phyloP scores from a whole-genome alignment of 1,140 invertebrate genomes.

The Saccostrea cuccullata region DNA sequence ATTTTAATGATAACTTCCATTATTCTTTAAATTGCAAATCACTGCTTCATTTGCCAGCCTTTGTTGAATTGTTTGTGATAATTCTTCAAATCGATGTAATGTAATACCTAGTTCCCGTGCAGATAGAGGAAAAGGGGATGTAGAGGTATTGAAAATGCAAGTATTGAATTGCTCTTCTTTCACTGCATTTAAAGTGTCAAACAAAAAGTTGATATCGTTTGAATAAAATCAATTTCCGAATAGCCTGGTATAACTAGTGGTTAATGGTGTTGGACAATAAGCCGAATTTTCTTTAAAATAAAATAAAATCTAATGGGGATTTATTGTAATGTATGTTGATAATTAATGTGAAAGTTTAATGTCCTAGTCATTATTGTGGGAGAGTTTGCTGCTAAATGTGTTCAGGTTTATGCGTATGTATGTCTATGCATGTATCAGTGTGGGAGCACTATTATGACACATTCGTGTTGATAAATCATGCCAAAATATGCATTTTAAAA shows the following conservation, averaged over 20 bases:
- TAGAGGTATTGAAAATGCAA: neutral
- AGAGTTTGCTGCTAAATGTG: too few relatives aligned
- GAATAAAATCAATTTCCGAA: constrained; percentile 2
- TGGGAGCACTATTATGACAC: too few relatives aligned
- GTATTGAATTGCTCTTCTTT: neutral
- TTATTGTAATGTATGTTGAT: neutral
- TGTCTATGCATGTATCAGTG: too few relatives aligned
- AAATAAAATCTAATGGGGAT: neutral
- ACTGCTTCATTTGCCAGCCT: neutral
- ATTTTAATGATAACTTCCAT: neutral
- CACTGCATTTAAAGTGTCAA: neutral
- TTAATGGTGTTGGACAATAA: neutral
- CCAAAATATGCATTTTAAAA: too few relatives aligned
- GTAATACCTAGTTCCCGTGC: neutral
- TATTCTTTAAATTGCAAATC: neutral
- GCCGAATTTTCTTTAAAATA: neutral
- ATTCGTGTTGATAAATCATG: too few relatives aligned
- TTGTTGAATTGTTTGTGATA: neutral
- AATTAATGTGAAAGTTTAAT: neutral
- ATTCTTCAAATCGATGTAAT: constrained; percentile 18
- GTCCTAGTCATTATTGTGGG: too few relatives aligned
- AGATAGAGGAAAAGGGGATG: neutral
- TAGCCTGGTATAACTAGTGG: neutral
- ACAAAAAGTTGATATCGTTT: constrained; percentile 1
- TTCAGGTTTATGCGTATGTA: too few relatives aligned